Base-by-base conservation (phyloP, 23 tunicate species). In the Phallusia fumigata region DNA sequence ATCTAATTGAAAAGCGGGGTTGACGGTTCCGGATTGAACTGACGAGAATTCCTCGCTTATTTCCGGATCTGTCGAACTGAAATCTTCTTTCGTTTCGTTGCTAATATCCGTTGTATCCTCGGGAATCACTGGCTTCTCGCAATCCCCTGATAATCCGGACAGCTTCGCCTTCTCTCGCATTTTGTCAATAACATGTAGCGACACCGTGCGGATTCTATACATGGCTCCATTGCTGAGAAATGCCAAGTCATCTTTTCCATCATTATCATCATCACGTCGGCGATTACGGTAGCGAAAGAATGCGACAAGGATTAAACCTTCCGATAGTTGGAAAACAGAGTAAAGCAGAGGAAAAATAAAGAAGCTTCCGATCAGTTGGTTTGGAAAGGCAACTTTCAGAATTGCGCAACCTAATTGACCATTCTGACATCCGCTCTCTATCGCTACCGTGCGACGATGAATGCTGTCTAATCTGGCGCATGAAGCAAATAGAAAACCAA, bases 381-480 rank as follows among this genome's bases (percentile, higher is more conserved):
- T 44, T 0, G 91, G 91, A 65, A 87, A 81, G 19, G 84, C 82
- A 2, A 87, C 74, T 76, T 76, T 76, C 0, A 87, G 80, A 44
- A 87, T 76, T 3, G 86, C 91, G 36, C 84, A 58, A 3, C 86
- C 91, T 8, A 87, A 77, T 35, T 77, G 82, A 2, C 91, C 85
- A 81, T 87, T 87, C 50, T 76, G 86, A 33, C 86, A 82, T 75
- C 76, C 76, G 34, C 85, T 81, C 78, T 87, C 91, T 76, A 87
- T 53, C 31, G 91, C 91, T 40, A 87, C 77, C 82, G 91, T 81
- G 65, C 91, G 91, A 33, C 82, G 77, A 76, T 80, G 76, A 6
- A 50, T 36, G 36, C 64, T 65, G 31, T 76, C 72, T 8, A 35
- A 1, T 36, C 78, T 76, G 0, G 84, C 84, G 19, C 53, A 53